These are phyloP conservation scores for Magallana angulata DNA, from an alignment of 1,140 invertebrate species.

Conservation along the genomic window DNA sequence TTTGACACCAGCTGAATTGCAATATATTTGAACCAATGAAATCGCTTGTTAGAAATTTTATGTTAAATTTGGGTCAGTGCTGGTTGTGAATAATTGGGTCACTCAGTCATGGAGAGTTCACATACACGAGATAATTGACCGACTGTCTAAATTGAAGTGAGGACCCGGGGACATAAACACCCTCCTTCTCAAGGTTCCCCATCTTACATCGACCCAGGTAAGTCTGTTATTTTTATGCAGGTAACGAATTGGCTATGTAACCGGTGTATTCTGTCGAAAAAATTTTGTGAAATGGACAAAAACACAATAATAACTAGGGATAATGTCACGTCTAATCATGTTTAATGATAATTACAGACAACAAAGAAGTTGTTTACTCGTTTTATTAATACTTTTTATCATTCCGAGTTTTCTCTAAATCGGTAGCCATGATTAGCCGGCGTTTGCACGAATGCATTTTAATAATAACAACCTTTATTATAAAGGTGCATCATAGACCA, in stretches of 20 bases:
- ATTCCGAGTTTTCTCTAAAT: constrained; percentile 23
- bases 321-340: constrained; percentile 22
- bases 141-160: constrained; percentile 33
- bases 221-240: not conserved
- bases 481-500: not conserved
- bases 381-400: not conserved
- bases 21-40: constrained; percentile 3
- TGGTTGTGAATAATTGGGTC: constrained; percentile 37
- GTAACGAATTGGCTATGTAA: not conserved
- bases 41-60: constrained; percentile 16
- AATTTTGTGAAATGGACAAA: constrained; percentile 9
- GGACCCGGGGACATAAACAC: constrained; percentile 28
- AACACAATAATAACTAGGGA: not conserved
- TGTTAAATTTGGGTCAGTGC: constrained; percentile 26
- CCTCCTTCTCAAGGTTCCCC: constrained; percentile 21
- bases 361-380: not conserved
- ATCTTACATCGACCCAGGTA: not conserved
- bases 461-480: not conserved
- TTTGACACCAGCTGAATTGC: constrained; percentile 29
- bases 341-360: constrained; percentile 5
- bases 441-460: not conserved
- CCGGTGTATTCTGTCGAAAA: not conserved
- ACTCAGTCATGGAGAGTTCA: constrained; percentile 37
- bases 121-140: constrained; percentile 37
- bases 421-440: constrained; percentile 5